Conservation (phyloP, 2,888 invertebrate species). For the Macrophya alboannulata region DNA sequence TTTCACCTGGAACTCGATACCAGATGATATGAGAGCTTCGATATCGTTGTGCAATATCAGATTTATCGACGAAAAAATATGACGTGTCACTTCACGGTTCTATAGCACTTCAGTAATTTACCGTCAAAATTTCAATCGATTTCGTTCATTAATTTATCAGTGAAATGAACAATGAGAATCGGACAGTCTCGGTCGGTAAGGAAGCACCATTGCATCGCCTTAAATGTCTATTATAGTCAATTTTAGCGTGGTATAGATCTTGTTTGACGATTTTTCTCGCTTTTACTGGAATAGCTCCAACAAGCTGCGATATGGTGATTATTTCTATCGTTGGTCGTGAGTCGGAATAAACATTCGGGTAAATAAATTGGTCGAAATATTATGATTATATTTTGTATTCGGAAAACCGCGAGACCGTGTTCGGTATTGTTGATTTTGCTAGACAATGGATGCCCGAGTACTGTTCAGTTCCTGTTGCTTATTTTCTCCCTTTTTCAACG, state of each 20-base stretch:
- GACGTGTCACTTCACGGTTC: neutral
- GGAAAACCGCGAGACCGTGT: neutral
- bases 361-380: neutral
- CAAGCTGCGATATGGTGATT: no score
- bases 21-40: neutral
- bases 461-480: constrained; percentile 8
- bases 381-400: neutral
- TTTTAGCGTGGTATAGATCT: neutral
- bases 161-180: neutral
- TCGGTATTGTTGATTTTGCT: constrained; percentile 19
- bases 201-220: neutral
- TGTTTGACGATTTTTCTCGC: neutral
- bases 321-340: neutral
- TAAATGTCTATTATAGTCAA: neutral
- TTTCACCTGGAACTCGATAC: neutral
- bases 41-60: neutral
- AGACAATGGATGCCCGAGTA: constrained; percentile 34
- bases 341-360: neutral
- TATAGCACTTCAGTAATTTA: neutral
- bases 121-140: neutral
- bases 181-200: neutral
- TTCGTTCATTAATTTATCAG: neutral
- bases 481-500: neutral
- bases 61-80: constrained; percentile 17
- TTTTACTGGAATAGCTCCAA: no score